Conservation (phyloP, 2,888 invertebrate species). For the Trichogramma dendrolimi region DNA sequence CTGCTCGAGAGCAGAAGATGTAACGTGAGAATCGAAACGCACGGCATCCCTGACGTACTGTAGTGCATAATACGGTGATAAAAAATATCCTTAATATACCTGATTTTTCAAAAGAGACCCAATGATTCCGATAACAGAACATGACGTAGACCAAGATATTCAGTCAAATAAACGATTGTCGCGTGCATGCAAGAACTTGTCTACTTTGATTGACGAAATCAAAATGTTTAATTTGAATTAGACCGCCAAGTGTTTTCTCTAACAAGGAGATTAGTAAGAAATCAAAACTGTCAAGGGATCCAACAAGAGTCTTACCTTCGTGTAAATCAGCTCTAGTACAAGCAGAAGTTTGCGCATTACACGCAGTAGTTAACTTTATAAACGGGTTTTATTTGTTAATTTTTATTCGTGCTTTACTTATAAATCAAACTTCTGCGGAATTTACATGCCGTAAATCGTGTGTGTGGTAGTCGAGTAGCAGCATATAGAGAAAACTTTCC, state of each 20-base stretch:
- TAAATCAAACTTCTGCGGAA: slow-evolving; percentile 31
- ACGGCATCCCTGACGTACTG: background rate
- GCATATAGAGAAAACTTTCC: slow-evolving; percentile 3
- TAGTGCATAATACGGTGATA: too few relatives aligned
- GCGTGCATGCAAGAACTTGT: too few relatives aligned
- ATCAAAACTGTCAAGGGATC: too few relatives aligned
- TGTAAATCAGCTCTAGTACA: slow-evolving; percentile 31
- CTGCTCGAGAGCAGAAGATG: background rate
- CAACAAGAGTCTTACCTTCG: background rate
- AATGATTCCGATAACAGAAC: too few relatives aligned
- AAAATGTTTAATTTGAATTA: background rate
- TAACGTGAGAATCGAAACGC: too few relatives aligned
- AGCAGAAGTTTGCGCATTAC: slow-evolving; percentile 23
- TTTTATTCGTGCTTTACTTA: slow-evolving; percentile 27
- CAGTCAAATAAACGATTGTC: too few relatives aligned
- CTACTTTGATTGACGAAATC: background rate
- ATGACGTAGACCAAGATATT: too few relatives aligned
- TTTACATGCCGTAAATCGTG: slow-evolving; percentile 19
- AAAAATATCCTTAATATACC: too few relatives aligned
- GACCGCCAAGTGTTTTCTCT: background rate
- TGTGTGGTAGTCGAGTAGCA: background rate
- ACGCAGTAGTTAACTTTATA: slow-evolving; percentile 33
- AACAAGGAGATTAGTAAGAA: too few relatives aligned
- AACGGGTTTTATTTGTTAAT: slow-evolving; percentile 34
- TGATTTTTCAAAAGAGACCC: too few relatives aligned